Evolutionary conservation across 2,888 invertebrate species (phyloP).

Genomic region (Octodonta nipae): DNA sequence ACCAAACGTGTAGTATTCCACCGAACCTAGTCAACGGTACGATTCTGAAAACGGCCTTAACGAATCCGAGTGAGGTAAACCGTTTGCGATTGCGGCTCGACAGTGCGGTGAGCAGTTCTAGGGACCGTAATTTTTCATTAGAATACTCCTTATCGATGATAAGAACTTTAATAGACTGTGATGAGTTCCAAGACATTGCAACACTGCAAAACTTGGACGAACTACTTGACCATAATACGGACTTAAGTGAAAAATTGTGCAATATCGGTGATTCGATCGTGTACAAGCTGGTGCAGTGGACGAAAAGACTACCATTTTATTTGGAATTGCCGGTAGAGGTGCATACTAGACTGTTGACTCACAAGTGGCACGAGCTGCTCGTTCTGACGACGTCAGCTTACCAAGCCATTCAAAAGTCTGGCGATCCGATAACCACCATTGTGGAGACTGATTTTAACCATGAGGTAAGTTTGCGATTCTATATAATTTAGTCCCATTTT

Average conservation of each 20-base stretch:
- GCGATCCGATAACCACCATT: conserved; percentile 33
- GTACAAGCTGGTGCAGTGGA: conserved; percentile 97
- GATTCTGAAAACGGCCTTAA: conserved; percentile 86
- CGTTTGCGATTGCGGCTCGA: conserved; percentile 78
- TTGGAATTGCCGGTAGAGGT: conserved; percentile 90
- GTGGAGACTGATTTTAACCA: conserved; percentile 70
- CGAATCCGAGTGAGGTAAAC: conserved; percentile 85
- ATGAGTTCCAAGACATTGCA: conserved; percentile 73
- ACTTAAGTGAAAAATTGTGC: conserved; percentile 82
- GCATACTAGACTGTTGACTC: conserved; percentile 87
- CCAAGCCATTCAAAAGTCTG: conserved; percentile 64
- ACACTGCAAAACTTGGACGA: conserved; percentile 83
- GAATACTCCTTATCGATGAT: conserved; percentile 81
- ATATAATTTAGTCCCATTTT: too few relatives aligned
- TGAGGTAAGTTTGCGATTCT: conserved; percentile 47
- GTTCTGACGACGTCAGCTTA: conserved; percentile 88
- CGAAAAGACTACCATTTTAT: conserved; percentile 93
- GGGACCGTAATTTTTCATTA: conserved; percentile 65
- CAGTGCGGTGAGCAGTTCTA: conserved; percentile 75
- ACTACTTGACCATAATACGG: conserved; percentile 78
- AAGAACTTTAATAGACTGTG: conserved; percentile 85
- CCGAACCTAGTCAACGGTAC: conserved; percentile 80
- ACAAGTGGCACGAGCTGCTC: conserved; percentile 95
- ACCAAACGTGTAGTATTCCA: conserved; percentile 39
- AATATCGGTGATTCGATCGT: conserved; percentile 96